Evolutionary conservation across 2,888 invertebrate species (phyloP).

Genomic region (Mactromeris polynyma): DNA sequence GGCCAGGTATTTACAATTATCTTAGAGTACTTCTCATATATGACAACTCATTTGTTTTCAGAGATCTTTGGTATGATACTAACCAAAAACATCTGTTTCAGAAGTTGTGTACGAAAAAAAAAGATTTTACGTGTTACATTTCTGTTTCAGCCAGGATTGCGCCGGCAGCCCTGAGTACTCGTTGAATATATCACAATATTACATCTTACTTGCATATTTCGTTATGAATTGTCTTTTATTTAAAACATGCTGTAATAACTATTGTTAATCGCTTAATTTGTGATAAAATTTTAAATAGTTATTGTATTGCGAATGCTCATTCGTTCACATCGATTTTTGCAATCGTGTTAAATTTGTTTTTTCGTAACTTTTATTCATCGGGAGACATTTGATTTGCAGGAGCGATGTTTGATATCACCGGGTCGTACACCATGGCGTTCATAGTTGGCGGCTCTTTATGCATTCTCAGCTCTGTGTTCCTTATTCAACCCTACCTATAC

Average conservation of each 20-base stretch:
- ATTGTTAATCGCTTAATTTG: too few relatives aligned
- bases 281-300: too few relatives aligned
- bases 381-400: conserved; percentile 50
- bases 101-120: not conserved
- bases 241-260: too few relatives aligned
- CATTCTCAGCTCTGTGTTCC: conserved; percentile 61
- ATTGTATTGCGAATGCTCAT: too few relatives aligned
- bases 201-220: too few relatives aligned
- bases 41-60: not conserved
- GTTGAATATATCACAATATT: too few relatives aligned
- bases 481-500: conserved; percentile 68
- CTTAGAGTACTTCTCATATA: not conserved
- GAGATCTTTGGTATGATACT: not conserved
- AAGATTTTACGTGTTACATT: not conserved
- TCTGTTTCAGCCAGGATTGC: not conserved
- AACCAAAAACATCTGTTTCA: not conserved
- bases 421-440: conserved; percentile 67
- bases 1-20: not conserved
- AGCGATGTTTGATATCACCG: conserved; percentile 69
- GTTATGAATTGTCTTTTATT: too few relatives aligned
- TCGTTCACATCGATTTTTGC: too few relatives aligned
- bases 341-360: too few relatives aligned
- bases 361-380: not conserved
- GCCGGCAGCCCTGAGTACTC: not conserved
- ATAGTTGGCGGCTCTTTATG: conserved; percentile 63